These are phyloP conservation scores for Sternotherus odoratus DNA, from an alignment of 2,797 vertebrate genomes.

Conservation along the genomic window DNA sequence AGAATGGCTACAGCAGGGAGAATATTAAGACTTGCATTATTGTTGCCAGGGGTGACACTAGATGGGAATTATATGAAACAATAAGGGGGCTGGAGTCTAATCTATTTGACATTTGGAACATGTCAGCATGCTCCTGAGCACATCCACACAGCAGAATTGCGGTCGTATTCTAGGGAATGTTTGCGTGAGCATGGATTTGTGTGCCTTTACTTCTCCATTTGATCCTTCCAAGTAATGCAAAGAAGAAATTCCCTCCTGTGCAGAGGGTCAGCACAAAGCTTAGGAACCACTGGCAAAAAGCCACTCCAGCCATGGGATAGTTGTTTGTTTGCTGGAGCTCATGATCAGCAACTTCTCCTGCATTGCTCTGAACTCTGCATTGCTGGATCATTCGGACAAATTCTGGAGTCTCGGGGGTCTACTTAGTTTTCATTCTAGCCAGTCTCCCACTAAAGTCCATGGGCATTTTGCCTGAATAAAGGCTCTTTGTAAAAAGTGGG, in stretches of 20 bases:
- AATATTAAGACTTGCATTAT: conserved; percentile 47
- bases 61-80: conserved; percentile 61
- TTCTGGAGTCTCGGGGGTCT: not conserved
- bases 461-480: not conserved
- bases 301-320: fast-evolving
- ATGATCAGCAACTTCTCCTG: not conserved
- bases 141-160: not conserved
- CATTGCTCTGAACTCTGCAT: not conserved
- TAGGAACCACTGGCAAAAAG: not conserved
- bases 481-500: not conserved
- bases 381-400: not conserved
- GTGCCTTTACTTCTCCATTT: not conserved
- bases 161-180: conserved; percentile 19
- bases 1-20: conserved; percentile 27
- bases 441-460: not conserved
- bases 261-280: too few species aligned
- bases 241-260: not conserved
- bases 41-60: conserved; percentile 61
- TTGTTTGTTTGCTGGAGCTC: fast-evolving
- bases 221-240: not conserved
- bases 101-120: conserved; percentile 55
- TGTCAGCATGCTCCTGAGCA: conserved; percentile 12
- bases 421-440: not conserved
- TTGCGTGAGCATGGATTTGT: not conserved
- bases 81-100: conserved; percentile 52